phyloP scores from a whole-genome alignment of 2,888 invertebrate genomes.

The Orchesellides sinensis region DNA sequence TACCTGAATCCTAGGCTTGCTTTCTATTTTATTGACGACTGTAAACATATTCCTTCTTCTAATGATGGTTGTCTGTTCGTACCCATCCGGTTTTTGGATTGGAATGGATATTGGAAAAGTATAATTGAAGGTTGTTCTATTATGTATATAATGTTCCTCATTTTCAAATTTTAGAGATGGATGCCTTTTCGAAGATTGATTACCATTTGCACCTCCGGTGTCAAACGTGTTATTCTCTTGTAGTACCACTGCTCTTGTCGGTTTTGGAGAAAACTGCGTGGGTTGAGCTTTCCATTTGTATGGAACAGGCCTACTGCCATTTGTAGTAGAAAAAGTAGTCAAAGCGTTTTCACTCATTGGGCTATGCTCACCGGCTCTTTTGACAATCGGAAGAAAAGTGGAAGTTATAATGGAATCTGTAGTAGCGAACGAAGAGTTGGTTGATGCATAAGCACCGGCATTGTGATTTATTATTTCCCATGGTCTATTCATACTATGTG shows the following conservation, averaged over 20 bases:
- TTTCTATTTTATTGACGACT: slow-evolving; percentile 23
- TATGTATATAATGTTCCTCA: background rate
- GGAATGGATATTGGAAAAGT: background rate
- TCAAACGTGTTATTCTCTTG: slow-evolving; percentile 14
- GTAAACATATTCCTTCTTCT: slow-evolving; percentile 44
- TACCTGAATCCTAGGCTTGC: slow-evolving; percentile 24
- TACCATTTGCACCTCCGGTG: background rate
- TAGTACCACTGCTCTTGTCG: background rate
- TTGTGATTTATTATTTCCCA: slow-evolving; percentile 59
- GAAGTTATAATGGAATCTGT: slow-evolving; percentile 21
- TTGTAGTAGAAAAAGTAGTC: background rate
- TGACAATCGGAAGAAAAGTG: slow-evolving; percentile 31
- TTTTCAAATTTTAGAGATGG: background rate
- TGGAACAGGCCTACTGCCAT: too few relatives aligned
- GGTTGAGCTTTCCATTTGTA: slow-evolving; percentile 19
- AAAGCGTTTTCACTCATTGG: slow-evolving; percentile 24
- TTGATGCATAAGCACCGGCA: too few relatives aligned
- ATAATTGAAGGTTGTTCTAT: background rate
- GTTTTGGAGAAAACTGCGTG: slow-evolving; percentile 36
- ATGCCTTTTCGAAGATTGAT: slow-evolving; percentile 18
- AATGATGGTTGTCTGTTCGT: slow-evolving; percentile 24
- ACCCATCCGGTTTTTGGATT: background rate
- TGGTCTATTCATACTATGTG: slow-evolving; percentile 27
- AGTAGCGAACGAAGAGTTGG: slow-evolving; percentile 1
- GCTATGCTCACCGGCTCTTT: slow-evolving; percentile 17